Percentiles rank a stretch among this genome's conserved stretches.
Conservation (phyloP, 1,140 invertebrate genomes). For the Hydropsyche tenuis region DNA sequence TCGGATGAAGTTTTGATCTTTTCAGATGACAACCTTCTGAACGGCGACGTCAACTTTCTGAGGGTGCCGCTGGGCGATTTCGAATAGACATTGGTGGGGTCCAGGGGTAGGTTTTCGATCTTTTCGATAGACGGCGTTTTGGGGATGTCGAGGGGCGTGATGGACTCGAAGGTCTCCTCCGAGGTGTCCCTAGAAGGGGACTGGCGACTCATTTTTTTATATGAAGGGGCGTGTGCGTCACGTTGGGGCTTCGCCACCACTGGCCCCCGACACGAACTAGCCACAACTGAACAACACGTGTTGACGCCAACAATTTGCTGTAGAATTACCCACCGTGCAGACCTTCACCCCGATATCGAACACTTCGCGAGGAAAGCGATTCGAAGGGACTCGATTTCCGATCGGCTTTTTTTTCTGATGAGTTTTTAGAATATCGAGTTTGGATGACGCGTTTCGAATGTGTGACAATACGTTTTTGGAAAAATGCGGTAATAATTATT, state of each 20-base stretch:
- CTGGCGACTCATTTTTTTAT: conserved; percentile 16
- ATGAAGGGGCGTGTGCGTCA: no score
- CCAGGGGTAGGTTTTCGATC: conserved; percentile 32
- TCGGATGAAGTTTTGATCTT: no score
- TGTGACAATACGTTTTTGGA: no score
- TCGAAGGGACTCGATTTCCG: no score
- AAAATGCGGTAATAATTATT: no score
- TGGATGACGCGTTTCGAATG: no score
- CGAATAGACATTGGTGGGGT: background rate
- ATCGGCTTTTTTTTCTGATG: no score
- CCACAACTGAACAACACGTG: conserved; percentile 1
- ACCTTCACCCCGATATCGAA: conserved; percentile 4
- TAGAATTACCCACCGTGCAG: background rate
- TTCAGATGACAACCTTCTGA: conserved; percentile 23
- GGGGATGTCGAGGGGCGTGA: conserved; percentile 34
- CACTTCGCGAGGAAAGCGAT: no score
- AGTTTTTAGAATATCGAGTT: no score
- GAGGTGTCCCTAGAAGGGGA: conserved; percentile 39
- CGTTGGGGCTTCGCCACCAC: background rate
- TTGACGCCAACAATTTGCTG: background rate
- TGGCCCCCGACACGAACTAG: background rate
- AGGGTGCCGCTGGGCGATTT: conserved; percentile 37
- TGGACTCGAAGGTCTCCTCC: conserved; percentile 45
- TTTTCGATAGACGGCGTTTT: conserved; percentile 37
- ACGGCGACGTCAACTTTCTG: conserved; percentile 44